Evolutionary conservation across 1,140 invertebrate genomes (phyloP), one percentile per base, ranked within the genome.

Genomic region (Belonocnema kinseyi): DNA sequence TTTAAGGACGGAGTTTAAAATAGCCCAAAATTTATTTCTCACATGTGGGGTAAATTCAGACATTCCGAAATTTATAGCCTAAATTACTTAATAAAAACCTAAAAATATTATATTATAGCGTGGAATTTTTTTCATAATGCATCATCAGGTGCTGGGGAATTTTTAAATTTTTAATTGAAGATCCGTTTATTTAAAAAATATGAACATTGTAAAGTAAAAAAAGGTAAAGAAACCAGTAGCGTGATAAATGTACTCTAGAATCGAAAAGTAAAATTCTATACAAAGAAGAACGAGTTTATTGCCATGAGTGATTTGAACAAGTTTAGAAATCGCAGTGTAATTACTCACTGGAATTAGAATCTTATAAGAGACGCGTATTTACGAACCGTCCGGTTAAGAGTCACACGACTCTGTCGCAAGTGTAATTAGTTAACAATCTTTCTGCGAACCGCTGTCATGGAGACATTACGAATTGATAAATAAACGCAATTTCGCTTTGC

Each of bases 361-460:
- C 61, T 66, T 66, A 66, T 66, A 66, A 66, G 8, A 66, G 61
- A 46, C 26, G 33, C 13, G 33, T 66, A 66, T 66, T 66, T 66
- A 66, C 46, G 61, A 14, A 33, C 40, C 40, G 40, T 46, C 40
- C 40, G 40, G 40, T 46, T 40, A 40, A 66, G 26, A 66, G 61
- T 66, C 61, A 33, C 61, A 66, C 61, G 61, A 50, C 46, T 46
- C 40, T 50, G 19, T 73, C 26, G 10, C 54, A 78, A 51, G 50
- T 72, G 73, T 73, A 81, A 81, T 81, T 81, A 81, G 75, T 26
- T 70, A 77, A 70, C 72, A 56, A 79, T 81, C 50, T 53, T 81
- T 76, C 61, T 51, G n/a, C 51, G 73, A 81, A 81, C 71, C 19
- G 51, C 46, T n/a, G 33, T 26, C 74, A 56, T 33, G 58, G 46